phyloP scores from a whole-genome alignment of 2,113 vertebrate species.

The Malaclemys terrapin region DNA sequence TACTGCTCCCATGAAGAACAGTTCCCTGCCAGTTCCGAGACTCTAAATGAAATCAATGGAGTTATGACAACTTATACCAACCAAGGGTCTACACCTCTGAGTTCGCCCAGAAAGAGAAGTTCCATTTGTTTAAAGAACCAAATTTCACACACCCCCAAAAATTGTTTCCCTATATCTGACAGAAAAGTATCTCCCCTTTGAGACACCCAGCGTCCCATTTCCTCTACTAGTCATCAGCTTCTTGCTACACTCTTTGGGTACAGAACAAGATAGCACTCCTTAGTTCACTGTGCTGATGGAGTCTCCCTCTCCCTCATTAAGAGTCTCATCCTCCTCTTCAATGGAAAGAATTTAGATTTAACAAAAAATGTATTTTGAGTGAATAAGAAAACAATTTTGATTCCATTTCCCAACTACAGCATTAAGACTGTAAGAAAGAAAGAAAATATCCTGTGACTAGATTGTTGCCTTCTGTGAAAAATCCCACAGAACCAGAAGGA shows the following conservation, averaged over 20 bases:
- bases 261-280: background rate
- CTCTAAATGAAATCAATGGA: background rate
- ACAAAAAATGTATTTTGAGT: background rate
- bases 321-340: background rate
- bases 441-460: background rate
- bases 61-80: background rate
- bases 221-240: background rate
- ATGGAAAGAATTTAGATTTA: background rate
- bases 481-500: background rate
- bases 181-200: background rate
- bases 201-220: background rate
- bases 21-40: background rate
- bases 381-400: background rate
- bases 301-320: background rate
- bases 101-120: background rate
- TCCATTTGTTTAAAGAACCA: background rate
- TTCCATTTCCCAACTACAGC: background rate
- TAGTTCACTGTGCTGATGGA: background rate
- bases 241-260: background rate
- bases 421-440: background rate
- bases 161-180: background rate
- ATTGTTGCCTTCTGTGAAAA: background rate
- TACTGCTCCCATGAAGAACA: background rate
- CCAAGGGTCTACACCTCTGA: background rate
- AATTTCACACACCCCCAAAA: background rate